A percentile compares a stretch with the other conserved stretches of the same genome.
phyloP scores from a whole-genome alignment of 2,797 vertebrate genomes.

The Takifugu ocellatus region DNA sequence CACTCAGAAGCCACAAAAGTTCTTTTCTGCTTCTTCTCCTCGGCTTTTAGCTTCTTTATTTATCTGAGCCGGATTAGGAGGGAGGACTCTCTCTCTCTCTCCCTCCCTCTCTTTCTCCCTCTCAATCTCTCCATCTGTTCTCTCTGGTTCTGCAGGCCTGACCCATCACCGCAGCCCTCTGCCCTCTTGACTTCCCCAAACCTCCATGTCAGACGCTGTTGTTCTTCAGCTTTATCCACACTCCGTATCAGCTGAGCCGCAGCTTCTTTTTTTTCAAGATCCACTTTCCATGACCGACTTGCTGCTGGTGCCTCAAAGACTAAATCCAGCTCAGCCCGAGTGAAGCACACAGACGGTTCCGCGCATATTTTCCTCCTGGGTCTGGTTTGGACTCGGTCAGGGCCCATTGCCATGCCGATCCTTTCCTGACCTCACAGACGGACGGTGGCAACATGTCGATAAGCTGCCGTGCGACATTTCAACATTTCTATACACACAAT shows the following conservation, averaged over 20 bases:
- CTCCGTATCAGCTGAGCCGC: slow-evolving; percentile 39
- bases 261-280: neutral
- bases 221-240: slow-evolving; percentile 37
- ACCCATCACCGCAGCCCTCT: slow-evolving; percentile 34
- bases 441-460: slow-evolving; percentile 30
- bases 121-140: slow-evolving; percentile 10
- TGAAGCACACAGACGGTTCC: slow-evolving; percentile 38
- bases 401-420: slow-evolving; percentile 73
- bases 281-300: neutral
- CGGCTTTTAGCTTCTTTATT: slow-evolving; percentile 79
- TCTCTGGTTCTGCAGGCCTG: slow-evolving; percentile 37
- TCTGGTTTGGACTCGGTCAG: slow-evolving; percentile 48
- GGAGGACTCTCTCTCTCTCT: slow-evolving; percentile 50
- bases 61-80: slow-evolving; percentile 74
- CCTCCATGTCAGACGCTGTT: slow-evolving; percentile 23
- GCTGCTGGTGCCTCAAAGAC: slow-evolving; percentile 17
- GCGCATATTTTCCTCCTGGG: slow-evolving; percentile 44
- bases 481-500: neutral
- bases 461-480: neutral
- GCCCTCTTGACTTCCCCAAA: slow-evolving; percentile 41
- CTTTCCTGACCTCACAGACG: slow-evolving; percentile 39
- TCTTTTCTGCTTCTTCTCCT: slow-evolving; percentile 75
- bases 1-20: slow-evolving; percentile 77
- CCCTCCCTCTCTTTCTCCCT: slow-evolving; percentile 17
- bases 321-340: slow-evolving; percentile 41